These are phyloP conservation scores for Elmis aenea DNA, from an alignment of 2,888 invertebrate species.

Conservation along the genomic window DNA sequence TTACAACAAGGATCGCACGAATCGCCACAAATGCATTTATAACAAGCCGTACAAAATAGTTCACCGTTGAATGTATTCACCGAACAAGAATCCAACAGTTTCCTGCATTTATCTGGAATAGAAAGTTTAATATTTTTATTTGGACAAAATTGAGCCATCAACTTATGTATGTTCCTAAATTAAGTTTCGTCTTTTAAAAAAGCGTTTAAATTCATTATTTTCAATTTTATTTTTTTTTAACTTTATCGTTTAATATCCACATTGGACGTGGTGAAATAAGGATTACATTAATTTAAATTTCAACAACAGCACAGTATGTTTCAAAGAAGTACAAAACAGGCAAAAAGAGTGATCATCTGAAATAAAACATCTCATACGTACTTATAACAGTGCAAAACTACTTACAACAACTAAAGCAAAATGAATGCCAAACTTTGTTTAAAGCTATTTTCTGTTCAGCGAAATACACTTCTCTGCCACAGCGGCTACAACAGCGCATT, in stretches of 20 bases:
- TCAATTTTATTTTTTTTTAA: too few species aligned
- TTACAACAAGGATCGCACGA: conserved; percentile 15
- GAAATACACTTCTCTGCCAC: conserved; percentile 41
- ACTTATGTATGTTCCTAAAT: too few species aligned
- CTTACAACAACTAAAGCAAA: conserved; percentile 45
- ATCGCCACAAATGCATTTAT: conserved; percentile 14
- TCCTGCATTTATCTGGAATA: conserved; percentile 39
- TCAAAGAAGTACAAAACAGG: neutral
- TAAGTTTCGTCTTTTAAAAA: too few species aligned
- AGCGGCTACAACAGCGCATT: conserved; percentile 36
- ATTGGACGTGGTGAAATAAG: too few species aligned
- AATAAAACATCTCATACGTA: too few species aligned
- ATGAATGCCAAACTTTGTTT: conserved; percentile 42
- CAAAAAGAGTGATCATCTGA: neutral
- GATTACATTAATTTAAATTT: too few species aligned
- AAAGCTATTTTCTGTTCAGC: conserved; percentile 40
- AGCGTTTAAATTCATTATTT: too few species aligned
- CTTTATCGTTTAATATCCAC: too few species aligned
- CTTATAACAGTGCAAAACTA: conserved; percentile 9
- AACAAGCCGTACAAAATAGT: conserved; percentile 40
- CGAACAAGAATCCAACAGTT: conserved; percentile 36
- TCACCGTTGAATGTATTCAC: conserved; percentile 36
- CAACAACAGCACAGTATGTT: too few species aligned
- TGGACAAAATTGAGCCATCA: conserved; percentile 5
- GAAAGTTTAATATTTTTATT: neutral